Percentiles rank a stretch among this genome's conserved stretches.
phyloP scores from a whole-genome alignment of 2,113 vertebrate species.

The Falco punctatus region DNA sequence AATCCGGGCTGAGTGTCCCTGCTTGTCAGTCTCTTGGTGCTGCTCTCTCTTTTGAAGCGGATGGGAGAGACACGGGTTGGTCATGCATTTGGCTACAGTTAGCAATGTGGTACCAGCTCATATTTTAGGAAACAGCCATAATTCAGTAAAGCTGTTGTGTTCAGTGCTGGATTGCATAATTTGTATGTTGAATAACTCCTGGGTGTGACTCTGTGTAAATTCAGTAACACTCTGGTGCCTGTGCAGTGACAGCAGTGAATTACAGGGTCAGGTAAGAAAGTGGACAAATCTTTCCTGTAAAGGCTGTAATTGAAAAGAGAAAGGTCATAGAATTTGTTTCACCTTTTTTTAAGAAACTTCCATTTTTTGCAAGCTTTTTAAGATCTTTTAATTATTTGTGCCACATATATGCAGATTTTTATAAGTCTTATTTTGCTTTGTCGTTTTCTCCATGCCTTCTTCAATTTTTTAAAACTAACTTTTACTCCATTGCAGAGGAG shows the following conservation, averaged over 20 bases:
- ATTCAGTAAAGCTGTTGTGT: background rate
- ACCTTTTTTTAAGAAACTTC: background rate
- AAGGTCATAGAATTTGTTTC: background rate
- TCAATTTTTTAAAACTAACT: background rate
- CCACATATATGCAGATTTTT: background rate
- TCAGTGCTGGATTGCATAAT: background rate
- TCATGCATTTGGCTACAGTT: background rate
- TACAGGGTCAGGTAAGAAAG: background rate
- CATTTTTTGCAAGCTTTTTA: rapidly evolving
- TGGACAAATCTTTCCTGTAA: background rate
- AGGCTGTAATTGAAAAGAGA: background rate
- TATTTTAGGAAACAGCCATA: background rate
- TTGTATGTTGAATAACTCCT: background rate
- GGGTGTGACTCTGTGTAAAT: background rate
- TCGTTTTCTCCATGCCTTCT: background rate
- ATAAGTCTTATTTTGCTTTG: background rate
- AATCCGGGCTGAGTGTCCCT: background rate
- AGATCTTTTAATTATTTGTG: background rate
- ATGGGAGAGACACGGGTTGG: background rate
- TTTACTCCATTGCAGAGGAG: background rate
- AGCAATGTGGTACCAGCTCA: background rate
- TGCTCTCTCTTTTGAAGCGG: background rate
- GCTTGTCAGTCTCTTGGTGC: background rate
- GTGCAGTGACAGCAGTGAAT: background rate
- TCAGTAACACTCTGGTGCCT: background rate